These are phyloP conservation scores for Phalloptychus januarius DNA, from an alignment of 2,797 vertebrate species.

Conservation along the genomic window DNA sequence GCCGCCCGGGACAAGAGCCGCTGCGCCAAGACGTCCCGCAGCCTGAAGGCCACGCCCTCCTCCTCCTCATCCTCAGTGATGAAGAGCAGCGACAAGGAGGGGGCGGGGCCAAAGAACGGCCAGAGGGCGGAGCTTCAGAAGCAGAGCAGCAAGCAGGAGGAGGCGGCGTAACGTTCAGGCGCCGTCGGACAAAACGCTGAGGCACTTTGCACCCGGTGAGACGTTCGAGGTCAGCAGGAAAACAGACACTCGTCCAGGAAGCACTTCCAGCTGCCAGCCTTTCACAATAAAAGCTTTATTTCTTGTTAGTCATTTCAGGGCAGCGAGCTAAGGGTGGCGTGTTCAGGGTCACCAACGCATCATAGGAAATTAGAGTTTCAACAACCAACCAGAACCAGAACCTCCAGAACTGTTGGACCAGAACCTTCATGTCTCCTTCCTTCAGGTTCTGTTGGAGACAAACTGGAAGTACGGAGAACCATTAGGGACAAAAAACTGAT, in stretches of 20 bases:
- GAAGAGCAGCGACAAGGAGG: slow-evolving; percentile 29
- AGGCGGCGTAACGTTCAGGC: slow-evolving; percentile 25
- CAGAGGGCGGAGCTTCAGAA: slow-evolving; percentile 76
- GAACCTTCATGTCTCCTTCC: neutral
- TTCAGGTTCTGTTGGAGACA: slow-evolving; percentile 26
- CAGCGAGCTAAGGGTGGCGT: neutral
- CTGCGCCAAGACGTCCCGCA: slow-evolving; percentile 48
- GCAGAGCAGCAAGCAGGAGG: slow-evolving; percentile 75
- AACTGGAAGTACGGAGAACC: too few relatives aligned
- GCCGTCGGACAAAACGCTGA: slow-evolving; percentile 29
- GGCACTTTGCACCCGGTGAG: slow-evolving; percentile 17
- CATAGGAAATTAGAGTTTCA: slow-evolving; percentile 23
- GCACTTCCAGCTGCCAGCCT: slow-evolving; percentile 19
- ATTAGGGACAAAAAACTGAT: slow-evolving; percentile 8
- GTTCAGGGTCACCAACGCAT: slow-evolving; percentile 7
- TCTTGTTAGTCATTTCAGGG: slow-evolving; percentile 13
- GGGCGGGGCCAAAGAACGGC: slow-evolving; percentile 48
- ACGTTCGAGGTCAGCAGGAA: slow-evolving; percentile 5
- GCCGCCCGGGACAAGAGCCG: slow-evolving; percentile 57
- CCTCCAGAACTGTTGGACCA: slow-evolving; percentile 12
- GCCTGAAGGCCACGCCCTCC: slow-evolving; percentile 50
- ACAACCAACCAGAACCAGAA: slow-evolving; percentile 12
- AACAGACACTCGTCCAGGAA: slow-evolving; percentile 22
- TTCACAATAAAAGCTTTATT: slow-evolving; percentile 48
- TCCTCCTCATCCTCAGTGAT: slow-evolving; percentile 8